Base-by-base conservation (phyloP, 2,113 vertebrate species). In the Rhinoptilus africanus region DNA sequence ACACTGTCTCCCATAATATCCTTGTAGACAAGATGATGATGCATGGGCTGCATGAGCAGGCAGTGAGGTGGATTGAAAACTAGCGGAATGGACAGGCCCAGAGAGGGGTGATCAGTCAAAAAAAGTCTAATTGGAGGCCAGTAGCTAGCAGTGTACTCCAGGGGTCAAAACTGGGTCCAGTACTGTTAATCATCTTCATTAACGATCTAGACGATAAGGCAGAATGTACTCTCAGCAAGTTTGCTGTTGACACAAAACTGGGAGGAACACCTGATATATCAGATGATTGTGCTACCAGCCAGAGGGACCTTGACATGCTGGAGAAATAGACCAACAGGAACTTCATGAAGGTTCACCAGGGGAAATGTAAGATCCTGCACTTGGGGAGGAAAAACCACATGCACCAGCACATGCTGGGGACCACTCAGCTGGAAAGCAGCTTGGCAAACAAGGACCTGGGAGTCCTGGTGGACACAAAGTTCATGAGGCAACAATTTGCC, bases 1-100 rank as follows among this genome's bases (percentile, higher is more conserved):
- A 66, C 11, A 20, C 9, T 60, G 28, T 37, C 9, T 56, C 11
- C 2, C 0, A 0, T n/a, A 41, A 69, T 18, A 73, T 47, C 8
- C 9, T 20, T n/a, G 4, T 10, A 69, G 39, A 50, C 15, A 37
- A 56, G 9, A 3, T 82, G 39, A 41, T 69, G 35, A 9, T 54
- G 9, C 54, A n/a, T 8, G 18, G 23, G 15, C 21, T 87, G 26
- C 12, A 20, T 77, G 17, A 80, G 10, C 23, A n/a, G 7, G 14
- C 26, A 53, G 27, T 48, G 8, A 56, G 6, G 3, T 48, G 18
- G 3, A 5, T 6, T 66, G n/a, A 81, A 88, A 90, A 48, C 8
- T 22, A 4, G 19, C 14, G 54, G 45, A 60, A 56, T 24, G 10
- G 5, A 39, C 26, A 51, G 12, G 5, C 14, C 10, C 23, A 56